Percentiles rank a stretch among this genome's conserved stretches.
These are phyloP conservation scores for Panonychus citri DNA, from an alignment of 1,140 invertebrate genomes.

Conservation along the genomic window DNA sequence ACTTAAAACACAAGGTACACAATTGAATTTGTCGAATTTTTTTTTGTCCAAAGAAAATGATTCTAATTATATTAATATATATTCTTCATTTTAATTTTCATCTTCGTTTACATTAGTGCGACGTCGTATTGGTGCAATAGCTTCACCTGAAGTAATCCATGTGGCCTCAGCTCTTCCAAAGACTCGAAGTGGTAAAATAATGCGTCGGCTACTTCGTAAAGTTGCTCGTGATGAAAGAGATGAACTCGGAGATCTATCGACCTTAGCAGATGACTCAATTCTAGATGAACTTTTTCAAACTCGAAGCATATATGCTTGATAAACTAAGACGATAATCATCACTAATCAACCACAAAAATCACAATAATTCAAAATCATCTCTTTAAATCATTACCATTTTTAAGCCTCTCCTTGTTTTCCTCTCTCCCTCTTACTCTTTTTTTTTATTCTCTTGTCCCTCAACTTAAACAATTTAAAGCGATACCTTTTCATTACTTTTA, in stretches of 20 bases:
- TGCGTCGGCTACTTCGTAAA: constrained; percentile 78
- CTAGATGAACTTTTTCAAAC: constrained; percentile 44
- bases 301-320: constrained; percentile 1
- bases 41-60: too few species aligned
- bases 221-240: constrained; percentile 64
- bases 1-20: constrained; percentile 42
- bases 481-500: too few species aligned
- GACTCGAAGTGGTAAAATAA: constrained; percentile 92
- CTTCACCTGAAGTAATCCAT: constrained; percentile 79
- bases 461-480: too few species aligned
- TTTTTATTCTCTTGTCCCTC: too few species aligned
- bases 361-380: too few species aligned
- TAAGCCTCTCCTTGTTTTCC: too few species aligned
- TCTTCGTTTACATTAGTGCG: constrained; percentile 34
- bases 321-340: too few species aligned
- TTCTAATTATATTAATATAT: too few species aligned
- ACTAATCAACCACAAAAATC: too few species aligned
- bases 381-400: too few species aligned
- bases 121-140: constrained; percentile 82
- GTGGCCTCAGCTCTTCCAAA: constrained; percentile 77
- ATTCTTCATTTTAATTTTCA: not conserved
- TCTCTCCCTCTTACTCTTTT: too few species aligned
- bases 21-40: too few species aligned
- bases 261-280: constrained; percentile 62
- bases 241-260: constrained; percentile 65